A percentile compares a stretch with the other conserved stretches of the same genome.
Evolutionary conservation across 2,888 invertebrate species (phyloP).

Genomic region (Ichneumon xanthorius): DNA sequence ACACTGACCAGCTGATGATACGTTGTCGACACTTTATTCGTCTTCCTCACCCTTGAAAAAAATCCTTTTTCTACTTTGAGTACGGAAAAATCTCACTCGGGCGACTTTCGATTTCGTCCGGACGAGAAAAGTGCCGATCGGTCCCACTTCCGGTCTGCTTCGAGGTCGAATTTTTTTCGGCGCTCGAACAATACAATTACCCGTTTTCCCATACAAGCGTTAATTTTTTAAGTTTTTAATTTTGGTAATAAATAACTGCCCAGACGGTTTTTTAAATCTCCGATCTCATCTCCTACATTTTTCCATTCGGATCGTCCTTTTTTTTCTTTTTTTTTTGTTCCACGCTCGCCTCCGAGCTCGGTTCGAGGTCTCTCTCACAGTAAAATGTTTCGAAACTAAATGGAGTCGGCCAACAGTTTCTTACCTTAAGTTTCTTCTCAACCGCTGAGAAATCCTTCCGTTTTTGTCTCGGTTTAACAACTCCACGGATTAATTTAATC

Average conservation of each 20-base stretch:
- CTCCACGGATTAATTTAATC: slow-evolving; percentile 12
- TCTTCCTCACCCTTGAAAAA: neutral
- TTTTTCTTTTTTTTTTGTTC: slow-evolving; percentile 6
- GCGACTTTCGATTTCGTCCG: neutral
- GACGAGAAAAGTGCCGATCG: neutral
- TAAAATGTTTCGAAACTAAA: slow-evolving; percentile 32
- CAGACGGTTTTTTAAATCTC: neutral
- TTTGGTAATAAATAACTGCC: neutral
- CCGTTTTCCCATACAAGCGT: neutral
- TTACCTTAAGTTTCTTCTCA: slow-evolving; percentile 30
- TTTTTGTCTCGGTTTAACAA: slow-evolving; percentile 13
- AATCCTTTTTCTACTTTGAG: neutral
- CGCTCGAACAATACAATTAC: neutral
- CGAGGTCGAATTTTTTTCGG: neutral
- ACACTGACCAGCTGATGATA: neutral
- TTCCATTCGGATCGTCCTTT: neutral
- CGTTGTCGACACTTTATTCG: neutral
- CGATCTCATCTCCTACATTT: slow-evolving; percentile 1
- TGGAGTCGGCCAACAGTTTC: slow-evolving; percentile 7
- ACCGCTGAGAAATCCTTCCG: slow-evolving; percentile 25
- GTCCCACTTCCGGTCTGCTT: neutral
- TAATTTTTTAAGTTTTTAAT: neutral
- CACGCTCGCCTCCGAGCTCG: neutral
- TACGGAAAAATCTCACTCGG: no score
- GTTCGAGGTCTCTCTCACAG: slow-evolving; percentile 14